Base-by-base conservation (phyloP, 2,113 vertebrate genomes). In the Theropithecus gelada region DNA sequence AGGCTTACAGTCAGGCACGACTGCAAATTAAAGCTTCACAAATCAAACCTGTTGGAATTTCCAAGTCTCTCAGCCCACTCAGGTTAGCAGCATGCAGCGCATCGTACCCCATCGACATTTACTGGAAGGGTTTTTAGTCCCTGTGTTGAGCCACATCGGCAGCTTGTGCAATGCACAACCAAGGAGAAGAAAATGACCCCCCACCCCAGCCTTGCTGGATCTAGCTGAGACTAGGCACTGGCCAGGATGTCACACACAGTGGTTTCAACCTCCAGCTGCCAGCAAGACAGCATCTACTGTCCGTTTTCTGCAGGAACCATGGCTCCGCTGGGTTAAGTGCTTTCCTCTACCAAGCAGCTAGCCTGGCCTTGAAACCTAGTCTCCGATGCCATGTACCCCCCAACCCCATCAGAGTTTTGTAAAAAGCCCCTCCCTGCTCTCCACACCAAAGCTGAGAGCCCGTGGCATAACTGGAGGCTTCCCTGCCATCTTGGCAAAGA, bases 51-150 rank as follows among this genome's bases (percentile, higher is more conserved):
- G 2, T 30, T 27, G 25, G 72, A 17, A 1, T 45, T 38, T 22
- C 59, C n/a, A 14, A 18, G 17, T 66, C 45, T 66, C n/a, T 66
- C 45, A 14, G 22, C 86, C 16, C 13, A 3, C 17, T 61, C 30
- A 20, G 35, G 52, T 55, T 50, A 27, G 16, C 59, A 68, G 48
- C 32, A 1, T 32, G 38, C 50, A 35, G 61, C 22, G 23, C 6
- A 20, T 9, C 3, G 6, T 35, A 35, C 66, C 32, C 32, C 32
- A 17, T 68, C 1, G 0, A n/a, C 16, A 3, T 32, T 25, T 40
- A 27, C 6, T 72, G 40, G 66, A 30, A 82, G 64, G 48, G 35
- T 61, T 27, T 27, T 40, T 61, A 48, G 27, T 14, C 25, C 20
- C 27, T 35, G 40, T 68, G 11, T 30, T 57, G 43, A 45, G 48